phyloP scores from a whole-genome alignment of 53 echinoderm and acorn worm genomes.

The Astropecten irregularis region DNA sequence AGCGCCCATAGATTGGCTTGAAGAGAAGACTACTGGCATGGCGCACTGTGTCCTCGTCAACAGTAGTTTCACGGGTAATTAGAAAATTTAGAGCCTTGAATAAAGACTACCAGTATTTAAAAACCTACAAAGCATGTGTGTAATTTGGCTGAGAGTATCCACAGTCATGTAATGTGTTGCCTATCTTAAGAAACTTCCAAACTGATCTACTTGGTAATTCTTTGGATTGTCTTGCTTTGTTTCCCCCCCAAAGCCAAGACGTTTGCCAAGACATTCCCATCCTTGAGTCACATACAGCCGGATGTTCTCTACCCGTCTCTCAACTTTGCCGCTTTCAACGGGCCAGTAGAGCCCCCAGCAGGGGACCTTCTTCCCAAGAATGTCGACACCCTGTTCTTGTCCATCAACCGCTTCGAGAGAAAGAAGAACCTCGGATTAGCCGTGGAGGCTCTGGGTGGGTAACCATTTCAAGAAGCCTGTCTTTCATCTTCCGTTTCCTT shows the following conservation, averaged over 20 bases:
- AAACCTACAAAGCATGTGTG: no score
- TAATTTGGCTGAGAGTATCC: no score
- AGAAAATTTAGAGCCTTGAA: neutral
- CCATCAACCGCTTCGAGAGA: conserved; percentile 96
- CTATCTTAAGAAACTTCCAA: no score
- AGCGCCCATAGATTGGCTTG: conserved; percentile 91
- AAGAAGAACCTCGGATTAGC: conserved; percentile 94
- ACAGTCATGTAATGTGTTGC: no score
- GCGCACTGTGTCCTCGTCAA: conserved; percentile 91
- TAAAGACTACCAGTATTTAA: no score
- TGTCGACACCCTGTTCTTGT: conserved; percentile 75
- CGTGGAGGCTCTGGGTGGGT: conserved; percentile 84
- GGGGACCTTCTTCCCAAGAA: conserved; percentile 78
- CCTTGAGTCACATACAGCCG: conserved; percentile 73
- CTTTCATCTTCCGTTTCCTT: neutral
- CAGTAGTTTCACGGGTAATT: conserved; percentile 92
- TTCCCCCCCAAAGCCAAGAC: conserved; percentile 76
- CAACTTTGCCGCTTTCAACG: conserved; percentile 90
- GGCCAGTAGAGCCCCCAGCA: conserved; percentile 70
- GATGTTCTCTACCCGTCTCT: conserved; percentile 97
- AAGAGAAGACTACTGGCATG: conserved; percentile 97
- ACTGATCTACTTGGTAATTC: no score
- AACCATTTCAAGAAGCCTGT: neutral
- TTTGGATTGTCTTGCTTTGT: no score
- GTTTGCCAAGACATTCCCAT: conserved; percentile 88